These are phyloP conservation scores for Enteromius afrohamiltoni DNA, from an alignment of 2,797 vertebrate genomes.

Conservation along the genomic window DNA sequence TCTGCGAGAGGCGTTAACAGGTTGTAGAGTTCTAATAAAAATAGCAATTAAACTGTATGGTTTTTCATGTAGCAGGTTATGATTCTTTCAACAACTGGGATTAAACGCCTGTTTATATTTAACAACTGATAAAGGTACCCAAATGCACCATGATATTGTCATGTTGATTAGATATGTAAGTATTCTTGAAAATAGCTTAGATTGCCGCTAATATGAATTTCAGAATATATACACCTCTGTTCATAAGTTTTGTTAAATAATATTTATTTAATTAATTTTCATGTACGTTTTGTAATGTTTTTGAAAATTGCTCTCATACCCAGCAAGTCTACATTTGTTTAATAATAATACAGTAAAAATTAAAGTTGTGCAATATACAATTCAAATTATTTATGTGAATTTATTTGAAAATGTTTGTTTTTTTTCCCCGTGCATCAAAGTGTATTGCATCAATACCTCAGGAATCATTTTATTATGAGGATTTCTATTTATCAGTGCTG, in stretches of 20 bases:
- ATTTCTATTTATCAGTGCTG: not conserved
- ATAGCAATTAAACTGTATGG: not conserved
- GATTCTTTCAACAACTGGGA: not conserved
- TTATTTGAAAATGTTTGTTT: not conserved
- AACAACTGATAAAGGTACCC: not conserved
- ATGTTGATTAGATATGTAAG: too few relatives aligned
- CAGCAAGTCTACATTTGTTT: not conserved
- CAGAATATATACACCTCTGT: not conserved
- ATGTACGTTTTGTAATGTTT: not conserved
- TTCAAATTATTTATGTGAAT: not conserved
- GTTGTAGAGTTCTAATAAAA: constrained; percentile 70
- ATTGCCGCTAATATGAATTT: not conserved
- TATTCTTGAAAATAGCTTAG: constrained; percentile 9
- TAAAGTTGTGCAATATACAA: not conserved
- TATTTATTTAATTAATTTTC: not conserved
- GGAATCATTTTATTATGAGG: not conserved
- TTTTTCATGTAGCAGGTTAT: not conserved
- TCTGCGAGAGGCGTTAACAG: constrained; percentile 66
- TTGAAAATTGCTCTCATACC: not conserved
- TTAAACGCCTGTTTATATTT: not conserved
- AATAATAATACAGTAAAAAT: not conserved
- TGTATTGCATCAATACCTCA: not conserved
- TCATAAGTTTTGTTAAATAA: not conserved
- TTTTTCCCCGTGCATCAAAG: not conserved
- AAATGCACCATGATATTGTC: not conserved